Base-by-base conservation (phyloP, 2,113 vertebrate genomes). In the Dascyllus trimaculatus region DNA sequence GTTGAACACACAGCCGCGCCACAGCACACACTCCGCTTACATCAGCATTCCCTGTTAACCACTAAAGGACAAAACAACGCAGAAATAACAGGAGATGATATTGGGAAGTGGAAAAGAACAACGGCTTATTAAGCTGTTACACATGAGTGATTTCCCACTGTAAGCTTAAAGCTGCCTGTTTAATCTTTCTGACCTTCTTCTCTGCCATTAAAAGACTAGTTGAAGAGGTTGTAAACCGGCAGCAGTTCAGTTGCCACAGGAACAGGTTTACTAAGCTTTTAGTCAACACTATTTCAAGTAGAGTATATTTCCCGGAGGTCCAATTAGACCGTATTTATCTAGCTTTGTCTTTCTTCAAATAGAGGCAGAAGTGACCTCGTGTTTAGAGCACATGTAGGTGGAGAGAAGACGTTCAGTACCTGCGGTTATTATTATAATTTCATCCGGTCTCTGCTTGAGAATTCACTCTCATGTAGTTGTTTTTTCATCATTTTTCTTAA, bases 41-140 rank as follows among this genome's bases (percentile, higher is more conserved):
- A 71, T 93, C 84, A 92, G 88, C 88, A 49, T 71, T 85, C 82
- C 60, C 54, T 60, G 64, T 69, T 71, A 75, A 64, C 40, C 4
- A 52, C 56, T 68, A 2, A 35, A 81, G 77, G 69, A 51, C 19
- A 61, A 19, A n/a, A 21, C 0, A 2, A 19, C 6, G 1, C 22
- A 38, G 57, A 5, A 46, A 65, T 43, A 49, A 62, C 21, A 38
- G 22, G 6, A 35, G 32, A 35, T 9, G 32, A 9, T 9, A 10
- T 1, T 1, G 61, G 54, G 6, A 38, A 53, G 64, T 11, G 17
- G n/a, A 22, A 49, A 29, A 29, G 32, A 46, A 52, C 32, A 63
- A 52, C 57, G 53, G 48, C 5, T 61, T 19, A 29, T 63, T 53
- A 11, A 5, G 13, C 48, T 61, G 21, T 49, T 29, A 21, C 26